A percentile compares a stretch with the other conserved stretches of the same genome.
Evolutionary conservation across 2,888 invertebrate species (phyloP).

Genomic region (Ditula angustiorana): DNA sequence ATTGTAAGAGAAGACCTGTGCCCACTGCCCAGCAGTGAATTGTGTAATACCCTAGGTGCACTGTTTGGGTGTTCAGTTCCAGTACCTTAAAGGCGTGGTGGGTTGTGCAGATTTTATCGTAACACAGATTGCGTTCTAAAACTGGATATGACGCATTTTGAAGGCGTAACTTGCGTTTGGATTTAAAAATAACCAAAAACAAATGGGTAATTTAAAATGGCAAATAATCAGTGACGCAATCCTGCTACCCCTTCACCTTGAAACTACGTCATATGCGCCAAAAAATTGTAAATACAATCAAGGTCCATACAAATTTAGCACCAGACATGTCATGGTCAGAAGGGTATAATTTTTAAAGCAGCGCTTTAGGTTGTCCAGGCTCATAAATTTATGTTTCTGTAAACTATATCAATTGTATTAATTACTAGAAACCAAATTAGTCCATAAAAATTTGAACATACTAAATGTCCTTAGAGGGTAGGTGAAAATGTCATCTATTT

Average conservation of each 20-base stretch:
- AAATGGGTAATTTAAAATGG: neutral
- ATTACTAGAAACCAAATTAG: too few relatives aligned
- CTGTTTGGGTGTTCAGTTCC: constrained; percentile 26
- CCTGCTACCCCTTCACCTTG: neutral
- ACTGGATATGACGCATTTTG: constrained; percentile 22
- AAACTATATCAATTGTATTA: too few relatives aligned
- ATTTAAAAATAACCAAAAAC: neutral
- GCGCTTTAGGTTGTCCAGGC: too few relatives aligned
- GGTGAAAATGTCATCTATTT: too few relatives aligned
- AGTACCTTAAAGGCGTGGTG: constrained; percentile 28
- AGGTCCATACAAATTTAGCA: too few relatives aligned
- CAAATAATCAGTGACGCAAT: constrained; percentile 1
- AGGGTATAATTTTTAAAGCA: too few relatives aligned
- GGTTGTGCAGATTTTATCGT: constrained; percentile 29
- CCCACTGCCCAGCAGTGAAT: too few relatives aligned
- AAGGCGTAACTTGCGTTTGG: neutral
- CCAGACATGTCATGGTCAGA: too few relatives aligned
- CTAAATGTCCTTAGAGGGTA: too few relatives aligned
- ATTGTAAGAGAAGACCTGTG: too few relatives aligned
- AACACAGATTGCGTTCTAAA: constrained; percentile 8
- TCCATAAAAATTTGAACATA: too few relatives aligned
- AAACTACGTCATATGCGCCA: neutral
- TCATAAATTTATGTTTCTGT: too few relatives aligned
- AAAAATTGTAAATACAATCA: neutral
- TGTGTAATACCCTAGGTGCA: neutral